These are phyloP conservation scores for Hybognathus amarus DNA, from an alignment of 2,797 vertebrate species.

Conservation along the genomic window DNA sequence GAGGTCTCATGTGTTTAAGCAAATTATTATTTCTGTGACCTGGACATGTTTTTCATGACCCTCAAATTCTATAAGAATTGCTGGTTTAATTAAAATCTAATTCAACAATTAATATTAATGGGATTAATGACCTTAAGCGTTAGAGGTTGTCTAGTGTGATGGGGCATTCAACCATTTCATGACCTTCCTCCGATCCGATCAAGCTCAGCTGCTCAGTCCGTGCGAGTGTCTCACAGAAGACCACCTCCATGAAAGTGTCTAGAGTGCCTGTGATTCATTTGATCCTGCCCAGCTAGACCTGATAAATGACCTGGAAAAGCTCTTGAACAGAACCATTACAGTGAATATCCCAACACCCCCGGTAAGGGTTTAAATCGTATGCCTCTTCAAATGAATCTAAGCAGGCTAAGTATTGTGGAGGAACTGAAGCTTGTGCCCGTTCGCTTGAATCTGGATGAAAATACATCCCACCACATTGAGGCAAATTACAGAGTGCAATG, in stretches of 20 bases:
- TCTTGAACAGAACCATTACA: slow-evolving; percentile 11
- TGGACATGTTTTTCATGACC: neutral
- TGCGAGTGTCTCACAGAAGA: slow-evolving; percentile 5
- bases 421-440: neutral
- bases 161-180: slow-evolving; percentile 26
- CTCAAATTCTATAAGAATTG: neutral
- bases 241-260: slow-evolving; percentile 17
- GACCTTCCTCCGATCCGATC: slow-evolving; percentile 23
- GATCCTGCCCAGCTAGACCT: neutral
- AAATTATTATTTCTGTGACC: neutral
- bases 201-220: slow-evolving; percentile 20
- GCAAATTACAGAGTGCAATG: neutral
- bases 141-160: slow-evolving; percentile 6
- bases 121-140: slow-evolving; percentile 30
- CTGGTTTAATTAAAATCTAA: slow-evolving; percentile 3
- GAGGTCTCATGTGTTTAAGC: neutral
- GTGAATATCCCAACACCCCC: neutral
- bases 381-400: slow-evolving; percentile 17
- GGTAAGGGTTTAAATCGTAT: slow-evolving; percentile 12
- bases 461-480: neutral
- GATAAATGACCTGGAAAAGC: slow-evolving; percentile 29
- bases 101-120: slow-evolving; percentile 33
- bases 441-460: neutral
- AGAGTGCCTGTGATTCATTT: neutral
- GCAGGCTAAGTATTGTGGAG: neutral